Evolutionary conservation across 2,888 invertebrate species (phyloP).

Genomic region (Amphimallon solstitiale): DNA sequence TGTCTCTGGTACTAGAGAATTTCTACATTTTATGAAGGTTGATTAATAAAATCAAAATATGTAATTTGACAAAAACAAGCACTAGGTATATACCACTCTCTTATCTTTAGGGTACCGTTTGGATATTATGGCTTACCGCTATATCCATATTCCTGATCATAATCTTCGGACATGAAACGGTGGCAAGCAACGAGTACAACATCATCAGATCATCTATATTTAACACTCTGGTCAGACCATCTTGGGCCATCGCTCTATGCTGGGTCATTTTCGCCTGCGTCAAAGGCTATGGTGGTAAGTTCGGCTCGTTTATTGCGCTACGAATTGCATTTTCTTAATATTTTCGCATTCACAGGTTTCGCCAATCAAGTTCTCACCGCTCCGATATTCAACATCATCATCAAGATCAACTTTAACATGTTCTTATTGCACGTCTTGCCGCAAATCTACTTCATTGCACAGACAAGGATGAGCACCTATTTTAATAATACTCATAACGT

Average conservation of each 20-base stretch:
- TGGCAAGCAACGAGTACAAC: conserved; percentile 28
- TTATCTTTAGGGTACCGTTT: conserved; percentile 14
- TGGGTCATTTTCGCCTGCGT: conserved; percentile 44
- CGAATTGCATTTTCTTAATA: no score
- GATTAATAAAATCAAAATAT: no score
- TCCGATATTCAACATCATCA: conserved; percentile 32
- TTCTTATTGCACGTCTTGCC: conserved; percentile 38
- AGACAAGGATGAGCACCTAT: conserved; percentile 25
- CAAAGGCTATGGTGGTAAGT: conserved; percentile 43
- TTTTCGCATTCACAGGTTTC: conserved; percentile 26
- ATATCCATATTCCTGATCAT: conserved; percentile 11
- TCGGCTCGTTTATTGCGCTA: not conserved
- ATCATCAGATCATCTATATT: conserved; percentile 30
- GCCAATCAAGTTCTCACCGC: conserved; percentile 31
- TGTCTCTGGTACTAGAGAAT: no score
- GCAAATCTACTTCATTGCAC: conserved; percentile 25
- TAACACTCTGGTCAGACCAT: conserved; percentile 36
- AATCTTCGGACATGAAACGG: conserved; percentile 34
- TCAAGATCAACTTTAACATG: conserved; percentile 37
- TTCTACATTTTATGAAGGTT: no score
- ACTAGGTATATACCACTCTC: no score
- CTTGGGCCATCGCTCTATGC: conserved; percentile 41
- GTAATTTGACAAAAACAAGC: no score
- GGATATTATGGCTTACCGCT: conserved; percentile 30
- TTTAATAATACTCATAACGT: conserved; percentile 26